Conservation (phyloP, 2,888 invertebrate genomes). For the Sminthurinus aureus region DNA sequence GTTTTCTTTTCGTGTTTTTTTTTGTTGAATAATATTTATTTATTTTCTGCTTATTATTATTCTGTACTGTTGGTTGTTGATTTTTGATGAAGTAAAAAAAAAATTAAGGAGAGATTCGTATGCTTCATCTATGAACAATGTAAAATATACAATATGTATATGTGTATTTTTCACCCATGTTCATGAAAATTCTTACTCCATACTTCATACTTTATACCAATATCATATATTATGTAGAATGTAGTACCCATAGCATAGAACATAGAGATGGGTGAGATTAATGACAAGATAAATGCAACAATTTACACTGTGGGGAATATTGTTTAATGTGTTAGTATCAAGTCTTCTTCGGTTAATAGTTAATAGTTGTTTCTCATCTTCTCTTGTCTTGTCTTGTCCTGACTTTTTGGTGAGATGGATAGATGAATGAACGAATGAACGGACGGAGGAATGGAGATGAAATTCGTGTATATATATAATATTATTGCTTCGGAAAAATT, state of each 20-base stretch:
- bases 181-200: not conserved
- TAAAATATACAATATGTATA: not conserved
- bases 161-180: not conserved
- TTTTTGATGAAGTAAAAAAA: too few species aligned
- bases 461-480: not conserved
- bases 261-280: conserved; percentile 31
- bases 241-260: not conserved
- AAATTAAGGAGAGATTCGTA: too few species aligned
- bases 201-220: not conserved
- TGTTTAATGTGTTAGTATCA: not conserved
- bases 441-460: too few species aligned
- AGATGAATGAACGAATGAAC: not conserved
- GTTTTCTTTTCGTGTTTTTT: too few species aligned
- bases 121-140: too few species aligned
- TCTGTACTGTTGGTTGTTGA: too few species aligned
- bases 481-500: not conserved
- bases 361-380: conserved; percentile 10
- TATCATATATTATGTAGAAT: not conserved
- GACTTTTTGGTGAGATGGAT: not conserved
- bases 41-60: not conserved
- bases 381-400: conserved; percentile 9
- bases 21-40: conserved; percentile 1
- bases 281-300: conserved; percentile 40
- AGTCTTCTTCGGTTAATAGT: not conserved
- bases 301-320: conserved; percentile 33